Base-by-base conservation (phyloP, 1,140 invertebrate species). In the Zaprionus nigranus region DNA sequence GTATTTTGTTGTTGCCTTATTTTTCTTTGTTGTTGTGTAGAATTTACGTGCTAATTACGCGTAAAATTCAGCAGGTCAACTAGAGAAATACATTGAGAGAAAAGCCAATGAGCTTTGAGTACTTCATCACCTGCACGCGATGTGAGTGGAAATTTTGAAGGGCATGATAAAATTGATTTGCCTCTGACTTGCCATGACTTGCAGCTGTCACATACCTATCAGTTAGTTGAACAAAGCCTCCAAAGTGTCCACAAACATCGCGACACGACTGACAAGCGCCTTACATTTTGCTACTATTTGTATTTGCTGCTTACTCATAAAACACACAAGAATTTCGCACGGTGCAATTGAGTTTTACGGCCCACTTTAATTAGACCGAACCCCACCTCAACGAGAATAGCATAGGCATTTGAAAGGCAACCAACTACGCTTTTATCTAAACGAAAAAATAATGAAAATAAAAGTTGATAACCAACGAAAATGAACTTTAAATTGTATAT, bases 381-480 rank as follows among this genome's bases (percentile, higher is more conserved):
- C 66, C 65, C 72, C 76, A 62, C 72, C 72, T 61, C 56, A 71
- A 59, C 20, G 57, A 40, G 38, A 54, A 54, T 63, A 58, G 38
- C 36, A 54, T 58, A 54, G 65, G 43, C 43, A 76, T 70, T 59
- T 51, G 43, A 57, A 75, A 56, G 40, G 59, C 34, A 73, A 49
- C 59, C 63, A 69, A 64, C 38, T 34, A 17, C 7, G 15, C 26
- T 76, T 66, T 66, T 79, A 59, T 75, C 69, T 59, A 59, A 34
- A 62, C 53, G 24, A 54, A 59, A 54, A 67, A 58, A 38, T 73
- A 70, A 66, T 63, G 51, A 75, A 73, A 54, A 66, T 54, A 66
- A 61, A 73, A 68, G 64, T 36, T 81, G 83, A 87, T 87, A 88
- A 75, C 53, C 71, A 78, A 64, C 75, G 59, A 82, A 82, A 87